Percentiles rank a stretch among this genome's conserved stretches.
Conservation (phyloP, 92 coral and sea anemone species). For the Actinernus sp. region DNA sequence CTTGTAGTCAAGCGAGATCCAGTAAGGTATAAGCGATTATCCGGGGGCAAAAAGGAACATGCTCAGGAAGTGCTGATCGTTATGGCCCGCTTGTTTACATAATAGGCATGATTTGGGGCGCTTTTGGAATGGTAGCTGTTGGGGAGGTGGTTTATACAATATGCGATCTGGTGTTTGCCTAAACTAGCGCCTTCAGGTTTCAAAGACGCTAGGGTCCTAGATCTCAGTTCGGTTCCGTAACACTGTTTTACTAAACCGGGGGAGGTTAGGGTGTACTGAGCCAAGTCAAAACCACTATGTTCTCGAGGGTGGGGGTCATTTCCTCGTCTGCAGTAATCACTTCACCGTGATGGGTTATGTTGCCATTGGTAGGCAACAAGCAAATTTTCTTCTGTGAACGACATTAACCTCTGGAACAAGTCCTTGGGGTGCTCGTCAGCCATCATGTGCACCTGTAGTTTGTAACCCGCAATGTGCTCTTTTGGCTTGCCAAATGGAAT, state of each 20-base stretch:
- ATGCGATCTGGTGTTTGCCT: background rate
- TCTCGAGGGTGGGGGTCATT: conserved; percentile 52
- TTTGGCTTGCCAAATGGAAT: too few relatives aligned
- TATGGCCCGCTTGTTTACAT: conserved; percentile 47
- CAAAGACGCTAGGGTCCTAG: conserved; percentile 40
- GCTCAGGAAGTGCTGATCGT: too few relatives aligned
- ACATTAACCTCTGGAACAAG: conserved; percentile 59
- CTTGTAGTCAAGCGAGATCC: conserved; percentile 18
- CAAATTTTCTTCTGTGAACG: conserved; percentile 58
- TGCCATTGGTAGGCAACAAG: conserved; percentile 38
- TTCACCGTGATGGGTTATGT: conserved; percentile 67
- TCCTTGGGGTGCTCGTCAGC: conserved; percentile 56
- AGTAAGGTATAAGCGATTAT: conserved; percentile 40
- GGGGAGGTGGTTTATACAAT: background rate
- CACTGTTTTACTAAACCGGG: conserved; percentile 61
- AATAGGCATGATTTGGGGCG: conserved; percentile 26
- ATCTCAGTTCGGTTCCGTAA: conserved; percentile 41
- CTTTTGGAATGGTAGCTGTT: background rate
- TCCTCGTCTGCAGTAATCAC: conserved; percentile 49
- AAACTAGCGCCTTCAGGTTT: conserved; percentile 20
- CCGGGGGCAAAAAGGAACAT: conserved; percentile 54
- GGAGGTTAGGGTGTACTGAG: conserved; percentile 67
- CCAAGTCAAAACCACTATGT: conserved; percentile 50
- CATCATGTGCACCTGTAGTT: too few relatives aligned
- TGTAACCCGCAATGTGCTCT: too few relatives aligned